Base-by-base conservation (phyloP, 2,113 vertebrate genomes). In the Rousettus leschenaultii region DNA sequence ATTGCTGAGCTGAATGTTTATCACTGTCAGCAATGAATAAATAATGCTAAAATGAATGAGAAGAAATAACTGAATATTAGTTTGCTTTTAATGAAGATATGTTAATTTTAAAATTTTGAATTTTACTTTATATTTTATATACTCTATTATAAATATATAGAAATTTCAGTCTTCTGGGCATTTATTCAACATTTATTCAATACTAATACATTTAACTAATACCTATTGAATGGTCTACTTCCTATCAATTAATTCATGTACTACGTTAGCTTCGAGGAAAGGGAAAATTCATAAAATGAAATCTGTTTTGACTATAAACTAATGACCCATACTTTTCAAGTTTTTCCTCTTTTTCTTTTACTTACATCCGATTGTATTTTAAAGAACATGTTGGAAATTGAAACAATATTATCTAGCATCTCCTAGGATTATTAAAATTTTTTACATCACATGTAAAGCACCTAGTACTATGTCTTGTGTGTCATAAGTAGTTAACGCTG, bases 1-100 rank as follows among this genome's bases (percentile, higher is more conserved):
- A 94, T 92, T 92, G 53, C 53, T 61, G 89, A 95, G 75, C 57
- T 87, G 65, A 94, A 92, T 87, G 74, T 51, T 95, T 83, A 68
- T 70, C 61, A 68, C 66, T 80, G 90, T 84, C n/a, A 93, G 43
- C 45, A 82, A 19, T 45, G 66, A 96, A 43, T 73, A 95, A 96
- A 90, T 55, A 55, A 2, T 68, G 51, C 26, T 87, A 30, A 91
- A 80, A 57, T 53, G 26, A 92, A 87, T 77, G 33, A 28, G n/a
- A 40, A 71, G 22, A 87, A 97, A 82, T 70, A 77, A 30, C 35
- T 86, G 28, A 5, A 11, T 71, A 43, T 35, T 6, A 89, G 95
- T 96, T 94, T 82, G 38, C 71, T 88, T 82, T 94, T 79, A 66
- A 12, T 63, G 95, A 15, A 95, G 55, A 77, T 77, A 61, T n/a